Evolutionary conservation across 2,888 invertebrate genomes (phyloP).

Genomic region (Plusia festucae): DNA sequence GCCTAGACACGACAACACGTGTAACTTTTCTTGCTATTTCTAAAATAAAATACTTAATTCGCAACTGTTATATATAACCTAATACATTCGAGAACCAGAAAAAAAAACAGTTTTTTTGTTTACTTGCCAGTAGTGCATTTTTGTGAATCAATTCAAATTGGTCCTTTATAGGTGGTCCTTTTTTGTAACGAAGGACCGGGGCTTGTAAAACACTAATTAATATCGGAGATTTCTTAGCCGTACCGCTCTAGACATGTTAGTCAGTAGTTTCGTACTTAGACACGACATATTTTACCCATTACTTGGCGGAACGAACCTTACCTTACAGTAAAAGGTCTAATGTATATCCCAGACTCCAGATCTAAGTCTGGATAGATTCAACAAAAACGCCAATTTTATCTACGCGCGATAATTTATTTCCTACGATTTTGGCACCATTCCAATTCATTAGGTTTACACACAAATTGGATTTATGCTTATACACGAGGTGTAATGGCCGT

Average conservation of each 20-base stretch:
- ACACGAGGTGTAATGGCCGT: not conserved
- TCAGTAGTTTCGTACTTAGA: no score
- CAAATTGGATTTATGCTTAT: constrained; percentile 46
- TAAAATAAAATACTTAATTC: not conserved
- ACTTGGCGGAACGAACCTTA: not conserved
- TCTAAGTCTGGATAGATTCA: not conserved
- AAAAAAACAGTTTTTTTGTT: no score
- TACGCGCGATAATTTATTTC: not conserved
- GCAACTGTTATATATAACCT: not conserved
- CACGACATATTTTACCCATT: not conserved
- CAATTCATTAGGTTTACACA: constrained; percentile 44
- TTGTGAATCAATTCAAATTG: no score
- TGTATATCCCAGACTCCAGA: not conserved
- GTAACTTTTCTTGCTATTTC: not conserved
- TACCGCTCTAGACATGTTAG: no score
- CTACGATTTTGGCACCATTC: constrained; percentile 37
- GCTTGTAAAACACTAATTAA: no score
- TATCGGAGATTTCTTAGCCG: no score
- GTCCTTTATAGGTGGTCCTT: no score
- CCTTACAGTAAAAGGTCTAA: not conserved
- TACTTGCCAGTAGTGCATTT: no score
- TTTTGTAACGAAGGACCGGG: no score
- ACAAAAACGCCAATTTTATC: constrained; percentile 25
- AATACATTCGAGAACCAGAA: not conserved
- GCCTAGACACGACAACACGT: not conserved